Conservation (phyloP, 2,888 invertebrate genomes). For the Apotomis betuletana region DNA sequence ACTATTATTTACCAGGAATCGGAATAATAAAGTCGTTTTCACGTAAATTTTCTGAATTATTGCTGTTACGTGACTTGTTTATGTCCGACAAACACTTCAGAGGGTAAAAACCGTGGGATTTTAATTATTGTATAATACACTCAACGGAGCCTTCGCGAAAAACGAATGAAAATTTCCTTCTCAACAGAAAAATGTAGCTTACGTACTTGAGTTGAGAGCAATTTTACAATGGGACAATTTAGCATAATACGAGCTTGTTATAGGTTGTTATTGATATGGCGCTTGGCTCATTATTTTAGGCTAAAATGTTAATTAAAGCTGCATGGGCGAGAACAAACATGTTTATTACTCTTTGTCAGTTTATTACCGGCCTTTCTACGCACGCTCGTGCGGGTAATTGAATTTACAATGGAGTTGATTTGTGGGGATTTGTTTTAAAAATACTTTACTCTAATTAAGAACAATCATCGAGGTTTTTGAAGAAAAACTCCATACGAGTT, state of each 20-base stretch:
- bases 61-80: constrained; percentile 15
- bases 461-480: too few relatives aligned
- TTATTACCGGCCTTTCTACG: constrained; percentile 7
- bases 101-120: constrained; percentile 10
- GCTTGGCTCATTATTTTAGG: constrained; percentile 25
- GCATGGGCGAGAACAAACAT: constrained; percentile 17
- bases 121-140: constrained; percentile 20
- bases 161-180: too few relatives aligned
- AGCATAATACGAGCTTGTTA: not conserved
- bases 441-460: not conserved
- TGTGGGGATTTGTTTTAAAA: not conserved
- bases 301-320: constrained; percentile 23
- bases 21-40: not conserved
- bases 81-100: constrained; percentile 8
- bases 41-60: not conserved
- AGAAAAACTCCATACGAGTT: too few relatives aligned
- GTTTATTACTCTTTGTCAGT: constrained; percentile 20
- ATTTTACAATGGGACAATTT: constrained; percentile 1
- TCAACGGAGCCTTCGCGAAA: not conserved
- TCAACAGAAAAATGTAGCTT: not conserved
- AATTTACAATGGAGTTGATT: not conserved
- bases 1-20: not conserved
- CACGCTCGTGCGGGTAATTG: not conserved
- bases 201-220: not conserved
- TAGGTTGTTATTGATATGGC: constrained; percentile 7